phyloP scores from a whole-genome alignment of 2,888 invertebrate species.

The Coleophora flavipennella region DNA sequence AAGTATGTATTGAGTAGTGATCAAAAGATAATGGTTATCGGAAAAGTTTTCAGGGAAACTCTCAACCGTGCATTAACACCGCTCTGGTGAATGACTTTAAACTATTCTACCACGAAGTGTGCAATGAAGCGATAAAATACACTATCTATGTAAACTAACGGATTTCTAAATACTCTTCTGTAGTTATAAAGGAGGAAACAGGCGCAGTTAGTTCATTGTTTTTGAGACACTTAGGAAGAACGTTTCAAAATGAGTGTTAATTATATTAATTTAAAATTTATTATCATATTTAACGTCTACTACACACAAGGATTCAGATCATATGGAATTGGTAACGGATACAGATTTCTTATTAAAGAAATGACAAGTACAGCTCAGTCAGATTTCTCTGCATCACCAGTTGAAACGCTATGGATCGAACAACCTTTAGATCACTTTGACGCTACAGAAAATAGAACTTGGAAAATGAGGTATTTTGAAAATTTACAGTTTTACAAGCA shows the following conservation, averaged over 20 bases:
- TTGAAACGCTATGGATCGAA: constrained; percentile 35
- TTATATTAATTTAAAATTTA: neutral
- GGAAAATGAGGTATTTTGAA: constrained; percentile 54
- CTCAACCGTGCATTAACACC: too few relatives aligned
- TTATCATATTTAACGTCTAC: constrained; percentile 19
- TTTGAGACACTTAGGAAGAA: neutral
- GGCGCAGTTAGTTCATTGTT: neutral
- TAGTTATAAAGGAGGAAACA: neutral
- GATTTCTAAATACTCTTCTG: neutral
- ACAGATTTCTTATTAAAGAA: constrained; percentile 31
- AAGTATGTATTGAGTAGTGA: too few relatives aligned
- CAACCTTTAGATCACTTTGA: constrained; percentile 54
- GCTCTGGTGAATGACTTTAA: neutral
- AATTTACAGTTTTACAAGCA: constrained; percentile 38
- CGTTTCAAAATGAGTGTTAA: neutral
- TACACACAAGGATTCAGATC: constrained; percentile 25
- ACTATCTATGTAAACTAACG: constrained; percentile 2
- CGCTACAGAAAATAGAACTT: constrained; percentile 31
- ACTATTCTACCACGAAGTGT: constrained; percentile 5
- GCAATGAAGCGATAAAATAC: constrained; percentile 9
- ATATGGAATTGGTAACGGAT: constrained; percentile 27
- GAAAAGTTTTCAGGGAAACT: too few relatives aligned
- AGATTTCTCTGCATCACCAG: constrained; percentile 17
- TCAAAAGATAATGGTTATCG: too few relatives aligned
- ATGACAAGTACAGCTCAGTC: constrained; percentile 16